phyloP scores from a whole-genome alignment of 2,113 vertebrate genomes.

The Pygoscelis adeliae region DNA sequence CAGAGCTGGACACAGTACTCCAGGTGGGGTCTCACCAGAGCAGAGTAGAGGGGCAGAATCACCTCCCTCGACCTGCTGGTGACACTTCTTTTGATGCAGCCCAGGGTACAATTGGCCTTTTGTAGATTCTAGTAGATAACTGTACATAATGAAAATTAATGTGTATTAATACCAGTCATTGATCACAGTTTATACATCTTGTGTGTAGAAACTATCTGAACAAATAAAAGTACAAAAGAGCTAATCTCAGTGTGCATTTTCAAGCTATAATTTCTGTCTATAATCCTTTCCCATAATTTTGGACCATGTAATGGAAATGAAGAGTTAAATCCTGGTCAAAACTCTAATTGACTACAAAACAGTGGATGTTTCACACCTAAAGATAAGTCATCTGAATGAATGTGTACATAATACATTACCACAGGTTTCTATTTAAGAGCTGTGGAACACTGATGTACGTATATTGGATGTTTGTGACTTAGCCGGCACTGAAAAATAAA shows the following conservation, averaged over 20 bases:
- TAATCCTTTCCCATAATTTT: not conserved
- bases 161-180: not conserved
- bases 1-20: too few relatives aligned
- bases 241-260: not conserved
- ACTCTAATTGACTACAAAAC: not conserved
- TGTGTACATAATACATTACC: not conserved
- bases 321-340: not conserved
- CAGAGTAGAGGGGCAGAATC: too few relatives aligned
- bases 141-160: not conserved
- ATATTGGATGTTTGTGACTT: not conserved
- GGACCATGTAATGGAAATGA: not conserved
- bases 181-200: not conserved
- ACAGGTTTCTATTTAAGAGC: not conserved
- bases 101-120: too few relatives aligned
- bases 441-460: accelerated
- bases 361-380: not conserved
- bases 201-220: not conserved
- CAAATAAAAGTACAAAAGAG: not conserved
- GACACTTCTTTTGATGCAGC: too few relatives aligned
- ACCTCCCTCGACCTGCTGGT: too few relatives aligned
- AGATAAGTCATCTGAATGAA: not conserved
- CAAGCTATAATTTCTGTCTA: not conserved
- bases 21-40: too few relatives aligned
- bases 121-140: not conserved
- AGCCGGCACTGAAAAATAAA: not conserved